These are phyloP conservation scores for Akabosia matsudoensis DNA, from an alignment of 1,140 invertebrate species.

Conservation along the genomic window DNA sequence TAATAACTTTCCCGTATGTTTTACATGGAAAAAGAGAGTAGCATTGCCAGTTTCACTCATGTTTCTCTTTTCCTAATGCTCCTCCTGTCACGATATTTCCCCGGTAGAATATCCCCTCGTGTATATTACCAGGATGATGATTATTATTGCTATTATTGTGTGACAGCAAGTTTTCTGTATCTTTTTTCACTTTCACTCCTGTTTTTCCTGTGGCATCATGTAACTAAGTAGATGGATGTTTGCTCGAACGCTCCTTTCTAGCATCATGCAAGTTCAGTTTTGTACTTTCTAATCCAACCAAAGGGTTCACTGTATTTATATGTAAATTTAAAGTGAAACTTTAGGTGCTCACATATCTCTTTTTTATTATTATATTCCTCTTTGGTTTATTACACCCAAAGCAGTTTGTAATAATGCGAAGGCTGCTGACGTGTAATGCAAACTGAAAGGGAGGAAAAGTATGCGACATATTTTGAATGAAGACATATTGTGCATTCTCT, in stretches of 20 bases:
- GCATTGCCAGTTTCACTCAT: background rate
- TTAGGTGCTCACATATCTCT: background rate
- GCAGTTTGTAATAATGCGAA: background rate
- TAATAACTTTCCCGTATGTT: too few species aligned
- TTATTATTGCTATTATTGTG: conserved; percentile 3
- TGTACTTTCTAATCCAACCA: too few species aligned
- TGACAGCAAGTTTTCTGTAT: background rate
- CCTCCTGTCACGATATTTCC: conserved; percentile 1
- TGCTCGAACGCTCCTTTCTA: background rate
- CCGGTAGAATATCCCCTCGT: background rate
- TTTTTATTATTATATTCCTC: background rate
- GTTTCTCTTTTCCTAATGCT: background rate
- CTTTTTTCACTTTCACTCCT: background rate
- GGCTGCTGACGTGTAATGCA: background rate
- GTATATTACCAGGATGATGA: conserved; percentile 10
- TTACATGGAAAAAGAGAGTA: too few species aligned
- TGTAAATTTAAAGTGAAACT: background rate
- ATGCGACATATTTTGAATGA: too few species aligned
- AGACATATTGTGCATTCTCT: too few species aligned
- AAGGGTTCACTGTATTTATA: too few species aligned
- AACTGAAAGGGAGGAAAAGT: background rate
- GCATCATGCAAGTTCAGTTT: too few species aligned
- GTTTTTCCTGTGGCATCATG: background rate
- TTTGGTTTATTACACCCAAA: background rate
- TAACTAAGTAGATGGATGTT: background rate